phyloP scores from a whole-genome alignment of 1,140 invertebrate genomes.

The Heterodera schachtii region DNA sequence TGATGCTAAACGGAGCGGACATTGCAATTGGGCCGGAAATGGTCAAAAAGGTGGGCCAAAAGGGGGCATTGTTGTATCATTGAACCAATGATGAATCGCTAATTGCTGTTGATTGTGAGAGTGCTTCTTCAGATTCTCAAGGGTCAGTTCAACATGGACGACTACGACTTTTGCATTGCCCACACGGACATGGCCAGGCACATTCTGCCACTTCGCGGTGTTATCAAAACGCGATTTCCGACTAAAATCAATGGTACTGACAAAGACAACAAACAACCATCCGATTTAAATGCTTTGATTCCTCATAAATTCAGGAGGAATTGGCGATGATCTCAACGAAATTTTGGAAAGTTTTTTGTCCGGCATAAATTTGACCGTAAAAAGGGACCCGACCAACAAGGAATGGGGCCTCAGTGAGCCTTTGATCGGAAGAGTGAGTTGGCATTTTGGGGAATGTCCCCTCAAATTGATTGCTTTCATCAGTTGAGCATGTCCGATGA shows the following conservation, averaged over 20 bases:
- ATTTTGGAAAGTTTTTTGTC: conserved; percentile 57
- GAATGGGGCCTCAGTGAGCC: conserved; percentile 58
- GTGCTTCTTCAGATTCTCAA: conserved; percentile 55
- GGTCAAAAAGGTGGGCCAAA: conserved; percentile 54
- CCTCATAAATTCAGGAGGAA: conserved; percentile 49
- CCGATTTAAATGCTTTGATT: too few relatives aligned
- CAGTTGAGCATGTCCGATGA: conserved; percentile 59
- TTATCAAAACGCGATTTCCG: conserved; percentile 59
- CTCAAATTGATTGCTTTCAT: conserved; percentile 16
- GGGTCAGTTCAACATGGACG: conserved; percentile 61
- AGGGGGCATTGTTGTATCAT: too few relatives aligned
- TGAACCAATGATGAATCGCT: neutral
- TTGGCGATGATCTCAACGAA: conserved; percentile 55
- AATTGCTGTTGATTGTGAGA: neutral
- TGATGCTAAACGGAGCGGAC: conserved; percentile 58
- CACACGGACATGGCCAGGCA: conserved; percentile 55
- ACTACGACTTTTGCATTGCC: conserved; percentile 65
- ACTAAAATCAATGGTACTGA: conserved; percentile 60
- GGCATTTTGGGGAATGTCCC: too few relatives aligned
- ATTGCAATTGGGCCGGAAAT: conserved; percentile 61
- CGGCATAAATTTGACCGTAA: conserved; percentile 60
- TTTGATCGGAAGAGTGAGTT: conserved; percentile 55
- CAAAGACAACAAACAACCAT: too few relatives aligned
- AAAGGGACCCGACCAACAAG: conserved; percentile 57
- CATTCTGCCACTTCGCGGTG: conserved; percentile 59